These are phyloP conservation scores for Cacoxenus indagator DNA, from an alignment of 2,888 invertebrate species.

Conservation along the genomic window DNA sequence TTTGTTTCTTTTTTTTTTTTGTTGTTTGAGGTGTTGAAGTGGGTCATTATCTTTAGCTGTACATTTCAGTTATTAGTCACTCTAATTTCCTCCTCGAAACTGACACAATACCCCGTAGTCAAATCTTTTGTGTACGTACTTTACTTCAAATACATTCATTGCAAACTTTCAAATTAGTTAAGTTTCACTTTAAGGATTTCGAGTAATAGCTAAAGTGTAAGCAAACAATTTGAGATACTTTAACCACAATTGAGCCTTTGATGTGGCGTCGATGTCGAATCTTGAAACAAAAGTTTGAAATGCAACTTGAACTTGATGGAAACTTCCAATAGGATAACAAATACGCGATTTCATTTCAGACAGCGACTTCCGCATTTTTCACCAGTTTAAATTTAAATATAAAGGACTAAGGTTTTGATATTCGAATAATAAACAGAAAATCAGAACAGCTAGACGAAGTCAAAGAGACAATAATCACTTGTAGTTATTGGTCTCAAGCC, in stretches of 20 bases:
- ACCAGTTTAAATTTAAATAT: background rate
- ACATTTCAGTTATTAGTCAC: too few relatives aligned
- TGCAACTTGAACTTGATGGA: background rate
- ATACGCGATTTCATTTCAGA: background rate
- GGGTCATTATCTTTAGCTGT: too few relatives aligned
- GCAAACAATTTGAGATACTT: constrained; percentile 14
- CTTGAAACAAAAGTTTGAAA: background rate
- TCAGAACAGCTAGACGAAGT: background rate
- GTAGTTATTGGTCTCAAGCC: too few relatives aligned
- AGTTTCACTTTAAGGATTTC: background rate
- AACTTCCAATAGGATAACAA: background rate
- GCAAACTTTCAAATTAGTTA: constrained; percentile 14
- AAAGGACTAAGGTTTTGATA: background rate
- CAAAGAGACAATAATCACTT: too few relatives aligned
- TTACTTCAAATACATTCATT: too few relatives aligned
- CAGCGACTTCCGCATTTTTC: background rate
- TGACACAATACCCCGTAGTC: background rate
- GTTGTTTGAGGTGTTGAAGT: too few relatives aligned
- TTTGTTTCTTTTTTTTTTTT: too few relatives aligned
- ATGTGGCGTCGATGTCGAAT: background rate
- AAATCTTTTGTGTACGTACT: background rate
- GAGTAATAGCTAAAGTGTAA: background rate
- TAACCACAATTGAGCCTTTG: constrained; percentile 9
- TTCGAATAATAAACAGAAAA: background rate
- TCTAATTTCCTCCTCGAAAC: background rate